Conservation (phyloP, 2,113 vertebrate species). For the Mesembrinibis cayennensis region DNA sequence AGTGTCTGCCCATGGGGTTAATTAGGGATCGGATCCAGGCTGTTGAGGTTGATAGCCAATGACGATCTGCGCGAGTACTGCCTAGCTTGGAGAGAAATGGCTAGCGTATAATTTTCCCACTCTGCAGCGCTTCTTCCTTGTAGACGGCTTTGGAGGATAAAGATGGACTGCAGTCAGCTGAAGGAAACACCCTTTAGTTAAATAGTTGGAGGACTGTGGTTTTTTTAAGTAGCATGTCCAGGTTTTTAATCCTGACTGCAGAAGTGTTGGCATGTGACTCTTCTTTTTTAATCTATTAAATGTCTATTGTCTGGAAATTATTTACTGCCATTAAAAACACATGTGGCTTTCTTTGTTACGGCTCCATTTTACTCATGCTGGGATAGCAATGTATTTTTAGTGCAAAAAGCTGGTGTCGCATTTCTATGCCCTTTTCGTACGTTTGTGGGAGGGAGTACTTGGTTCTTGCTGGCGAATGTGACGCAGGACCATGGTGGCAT, state of each 20-base stretch:
- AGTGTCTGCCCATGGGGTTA: not conserved
- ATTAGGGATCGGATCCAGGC: not conserved
- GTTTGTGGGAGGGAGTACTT: not conserved
- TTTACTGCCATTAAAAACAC: not conserved
- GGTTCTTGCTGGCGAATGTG: not conserved
- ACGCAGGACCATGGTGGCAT: accelerated
- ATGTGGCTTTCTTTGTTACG: not conserved
- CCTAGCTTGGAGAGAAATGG: not conserved
- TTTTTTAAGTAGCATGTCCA: not conserved
- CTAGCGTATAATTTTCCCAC: not conserved
- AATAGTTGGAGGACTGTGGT: not conserved
- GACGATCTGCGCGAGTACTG: not conserved
- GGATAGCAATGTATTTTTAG: not conserved
- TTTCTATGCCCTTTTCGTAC: not conserved
- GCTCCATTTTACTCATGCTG: not conserved
- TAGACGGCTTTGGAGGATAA: not conserved
- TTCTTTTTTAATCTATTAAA: not conserved
- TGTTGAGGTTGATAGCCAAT: not conserved
- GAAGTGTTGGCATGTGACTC: not conserved
- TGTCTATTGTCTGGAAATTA: not conserved
- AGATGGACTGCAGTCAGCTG: not conserved
- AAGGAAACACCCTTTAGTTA: not conserved
- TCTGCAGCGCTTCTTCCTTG: not conserved
- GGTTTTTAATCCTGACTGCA: not conserved
- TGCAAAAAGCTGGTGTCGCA: not conserved